Evolutionary conservation across 1,140 invertebrate species (phyloP), one percentile per base, ranked within the genome.

Genomic region (Drosophila tristis): DNA sequence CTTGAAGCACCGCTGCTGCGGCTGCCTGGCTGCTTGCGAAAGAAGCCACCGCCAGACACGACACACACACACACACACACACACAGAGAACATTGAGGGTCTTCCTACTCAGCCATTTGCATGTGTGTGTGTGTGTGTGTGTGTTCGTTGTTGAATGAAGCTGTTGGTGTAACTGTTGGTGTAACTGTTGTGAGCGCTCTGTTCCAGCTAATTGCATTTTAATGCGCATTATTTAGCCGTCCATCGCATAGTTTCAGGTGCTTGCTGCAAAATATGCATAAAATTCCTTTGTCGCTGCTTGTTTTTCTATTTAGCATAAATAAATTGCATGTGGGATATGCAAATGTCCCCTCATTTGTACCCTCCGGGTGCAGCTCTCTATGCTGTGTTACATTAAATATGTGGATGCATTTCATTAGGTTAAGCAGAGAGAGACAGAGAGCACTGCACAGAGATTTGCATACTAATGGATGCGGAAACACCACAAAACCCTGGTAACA

Each of bases 171-270:
- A 51, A n/a, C 20, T 31, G 8, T 35, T 15, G 35, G 2, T 26
- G 15, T 8, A 16, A 16, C 16, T 31, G 31, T 31, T 50, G 53
- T 25, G 20, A 45, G 61, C 44, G 26, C 43, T 51, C 44, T 68
- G 42, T 50, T 53, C 59, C 53, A 68, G 81, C 77, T 85, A 86
- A 85, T 85, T 85, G 61, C 79, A 78, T 82, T 82, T 74, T 78
- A 84, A 80, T 80, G 78, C 72, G 78, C 78, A 80, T 80, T 80
- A 75, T 80, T 75, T 54, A 62, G 58, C 56, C 61, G 54, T 20
- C 74, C 49, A 53, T 62, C 63, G 65, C 55, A 70, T 60, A 61
- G 43, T 64, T 68, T 45, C 63, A 78, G 80, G 60, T 74, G 74
- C 60, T 64, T 78, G 55, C 66, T 42, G 39, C 4, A 39, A 61